Conservation (phyloP, 2,113 vertebrate genomes). For the Sakesphorus luctuosus region DNA sequence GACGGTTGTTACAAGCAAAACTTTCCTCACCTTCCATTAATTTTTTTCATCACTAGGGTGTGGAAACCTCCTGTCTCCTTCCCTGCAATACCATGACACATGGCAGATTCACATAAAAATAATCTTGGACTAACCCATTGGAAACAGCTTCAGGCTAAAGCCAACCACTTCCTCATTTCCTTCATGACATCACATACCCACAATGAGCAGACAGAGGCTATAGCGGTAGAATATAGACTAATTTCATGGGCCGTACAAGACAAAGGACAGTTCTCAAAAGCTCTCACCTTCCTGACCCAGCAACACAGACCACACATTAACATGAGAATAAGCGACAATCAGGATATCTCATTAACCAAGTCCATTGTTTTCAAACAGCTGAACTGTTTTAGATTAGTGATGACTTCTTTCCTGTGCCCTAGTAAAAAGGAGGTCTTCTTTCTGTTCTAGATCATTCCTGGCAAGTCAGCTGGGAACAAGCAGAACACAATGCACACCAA, state of each 20-base stretch:
- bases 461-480: slow-evolving; percentile 4
- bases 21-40: background rate
- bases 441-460: slow-evolving; percentile 55
- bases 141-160: background rate
- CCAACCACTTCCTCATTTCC: background rate
- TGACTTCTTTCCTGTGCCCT: background rate
- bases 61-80: background rate
- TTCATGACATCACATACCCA: background rate
- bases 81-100: background rate
- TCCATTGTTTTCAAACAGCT: slow-evolving; percentile 15
- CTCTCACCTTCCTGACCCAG: background rate
- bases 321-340: background rate
- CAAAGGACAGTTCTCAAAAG: background rate
- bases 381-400: slow-evolving; percentile 7
- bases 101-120: background rate
- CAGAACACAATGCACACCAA: slow-evolving; percentile 43
- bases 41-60: background rate
- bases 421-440: background rate
- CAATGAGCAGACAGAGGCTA: background rate
- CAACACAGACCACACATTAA: background rate
- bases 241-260: background rate
- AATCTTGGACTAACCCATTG: background rate
- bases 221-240: background rate
- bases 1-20: background rate
- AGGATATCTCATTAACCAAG: background rate